These are phyloP conservation scores for Nothoprocta pentlandii DNA, from an alignment of 2,113 vertebrate species.

Conservation along the genomic window DNA sequence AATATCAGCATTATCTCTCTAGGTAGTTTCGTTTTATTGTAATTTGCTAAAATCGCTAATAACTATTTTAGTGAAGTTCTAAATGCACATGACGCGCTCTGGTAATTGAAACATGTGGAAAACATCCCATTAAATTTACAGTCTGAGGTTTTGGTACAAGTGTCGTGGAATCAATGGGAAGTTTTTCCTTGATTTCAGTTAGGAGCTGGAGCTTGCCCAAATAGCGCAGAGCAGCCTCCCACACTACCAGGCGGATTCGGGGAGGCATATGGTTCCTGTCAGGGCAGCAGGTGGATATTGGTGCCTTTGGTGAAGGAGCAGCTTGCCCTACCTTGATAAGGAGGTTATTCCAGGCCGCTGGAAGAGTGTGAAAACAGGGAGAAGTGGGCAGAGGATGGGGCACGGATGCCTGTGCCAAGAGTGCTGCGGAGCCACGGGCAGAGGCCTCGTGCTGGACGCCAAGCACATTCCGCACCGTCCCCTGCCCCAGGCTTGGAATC, in stretches of 20 bases:
- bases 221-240: not conserved
- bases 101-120: not conserved
- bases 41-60: not conserved
- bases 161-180: slow-evolving; percentile 25
- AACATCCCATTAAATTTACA: not conserved
- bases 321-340: slow-evolving; percentile 32
- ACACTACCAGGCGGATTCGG: slow-evolving; percentile 1
- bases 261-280: slow-evolving; percentile 65
- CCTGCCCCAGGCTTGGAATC: not conserved
- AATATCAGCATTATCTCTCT: not conserved
- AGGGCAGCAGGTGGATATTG: slow-evolving; percentile 61
- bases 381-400: not conserved
- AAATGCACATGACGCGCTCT: not conserved
- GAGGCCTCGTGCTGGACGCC: not conserved
- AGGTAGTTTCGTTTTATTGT: not conserved
- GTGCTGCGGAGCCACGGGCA: fast-evolving
- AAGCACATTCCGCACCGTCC: not conserved
- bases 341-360: slow-evolving; percentile 38
- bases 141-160: slow-evolving; percentile 13
- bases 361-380: not conserved
- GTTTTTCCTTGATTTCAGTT: slow-evolving; percentile 6
- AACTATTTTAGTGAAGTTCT: not conserved
- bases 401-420: not conserved
- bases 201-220: slow-evolving; percentile 64
- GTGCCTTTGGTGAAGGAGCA: slow-evolving; percentile 31